These are phyloP conservation scores for Callitettix versicolor DNA, from an alignment of 1,140 invertebrate genomes.

Conservation along the genomic window DNA sequence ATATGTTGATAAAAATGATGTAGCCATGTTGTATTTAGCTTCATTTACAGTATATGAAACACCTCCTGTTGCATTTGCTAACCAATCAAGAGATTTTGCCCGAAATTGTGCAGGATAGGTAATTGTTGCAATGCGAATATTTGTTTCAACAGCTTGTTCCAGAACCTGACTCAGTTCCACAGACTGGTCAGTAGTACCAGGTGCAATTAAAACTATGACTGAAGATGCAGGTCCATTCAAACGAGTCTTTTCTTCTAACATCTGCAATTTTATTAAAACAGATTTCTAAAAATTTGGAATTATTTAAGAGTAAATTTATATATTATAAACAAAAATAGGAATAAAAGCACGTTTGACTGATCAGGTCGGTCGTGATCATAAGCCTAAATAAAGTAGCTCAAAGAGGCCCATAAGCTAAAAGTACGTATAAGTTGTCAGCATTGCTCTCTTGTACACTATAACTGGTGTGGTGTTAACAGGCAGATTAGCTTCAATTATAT, in stretches of 20 bases:
- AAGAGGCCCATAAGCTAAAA: too few species aligned
- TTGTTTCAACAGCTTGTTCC: constrained; percentile 29
- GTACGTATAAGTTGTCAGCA: too few species aligned
- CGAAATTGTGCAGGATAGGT: constrained; percentile 36
- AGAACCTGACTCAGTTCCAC: constrained; percentile 24
- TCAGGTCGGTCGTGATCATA: too few species aligned
- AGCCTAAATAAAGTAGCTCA: too few species aligned
- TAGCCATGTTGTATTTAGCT: constrained; percentile 38
- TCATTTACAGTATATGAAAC: constrained; percentile 38
- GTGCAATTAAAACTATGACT: constrained; percentile 42
- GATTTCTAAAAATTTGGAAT: too few species aligned
- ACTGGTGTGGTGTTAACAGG: constrained; percentile 30
- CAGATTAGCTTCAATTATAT: background rate
- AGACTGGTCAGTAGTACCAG: constrained; percentile 34
- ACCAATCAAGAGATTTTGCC: constrained; percentile 33
- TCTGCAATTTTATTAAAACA: constrained; percentile 25
- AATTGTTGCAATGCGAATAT: constrained; percentile 37
- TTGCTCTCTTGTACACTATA: constrained; percentile 37
- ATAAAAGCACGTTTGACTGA: too few species aligned
- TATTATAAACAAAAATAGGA: too few species aligned
- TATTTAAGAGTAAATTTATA: too few species aligned
- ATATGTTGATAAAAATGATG: constrained; percentile 38
- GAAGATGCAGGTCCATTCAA: constrained; percentile 37
- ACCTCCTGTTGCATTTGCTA: constrained; percentile 36
- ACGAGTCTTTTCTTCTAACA: constrained; percentile 36